Evolutionary conservation across 2,797 vertebrate genomes (phyloP).

Genomic region (Agapornis canus): DNA sequence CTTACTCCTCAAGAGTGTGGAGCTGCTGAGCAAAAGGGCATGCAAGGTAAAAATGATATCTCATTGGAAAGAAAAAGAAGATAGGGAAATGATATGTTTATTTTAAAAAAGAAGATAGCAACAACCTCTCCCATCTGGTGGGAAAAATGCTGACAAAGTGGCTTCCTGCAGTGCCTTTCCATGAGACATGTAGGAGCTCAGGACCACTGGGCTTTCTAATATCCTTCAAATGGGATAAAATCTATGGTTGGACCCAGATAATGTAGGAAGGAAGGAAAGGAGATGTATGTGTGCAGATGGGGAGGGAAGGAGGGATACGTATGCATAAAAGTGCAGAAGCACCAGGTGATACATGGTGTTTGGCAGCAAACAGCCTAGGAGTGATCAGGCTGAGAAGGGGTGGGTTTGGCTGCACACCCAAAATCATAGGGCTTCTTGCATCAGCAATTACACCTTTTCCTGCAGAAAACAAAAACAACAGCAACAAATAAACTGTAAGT

Average conservation of each 20-base stretch:
- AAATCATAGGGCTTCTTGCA: not conserved
- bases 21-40: not conserved
- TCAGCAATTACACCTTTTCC: not conserved
- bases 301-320: not conserved
- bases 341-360: not conserved
- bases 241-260: not conserved
- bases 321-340: not conserved
- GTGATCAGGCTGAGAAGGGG: not conserved
- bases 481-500: not conserved
- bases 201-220: not conserved
- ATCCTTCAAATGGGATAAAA: not conserved
- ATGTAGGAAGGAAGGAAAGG: not conserved
- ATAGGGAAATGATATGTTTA: not conserved
- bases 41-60: not conserved
- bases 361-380: not conserved
- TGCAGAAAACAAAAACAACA: not conserved
- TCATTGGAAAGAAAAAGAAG: not conserved
- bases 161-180: not conserved
- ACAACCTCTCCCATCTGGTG: not conserved
- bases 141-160: not conserved
- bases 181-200: not conserved
- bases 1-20: slow-evolving; percentile 26
- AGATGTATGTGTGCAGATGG: accelerated
- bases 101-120: not conserved
- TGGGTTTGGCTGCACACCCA: not conserved